These are phyloP conservation scores for Lasioglossum calceatum DNA, from an alignment of 2,888 invertebrate genomes.

Conservation along the genomic window DNA sequence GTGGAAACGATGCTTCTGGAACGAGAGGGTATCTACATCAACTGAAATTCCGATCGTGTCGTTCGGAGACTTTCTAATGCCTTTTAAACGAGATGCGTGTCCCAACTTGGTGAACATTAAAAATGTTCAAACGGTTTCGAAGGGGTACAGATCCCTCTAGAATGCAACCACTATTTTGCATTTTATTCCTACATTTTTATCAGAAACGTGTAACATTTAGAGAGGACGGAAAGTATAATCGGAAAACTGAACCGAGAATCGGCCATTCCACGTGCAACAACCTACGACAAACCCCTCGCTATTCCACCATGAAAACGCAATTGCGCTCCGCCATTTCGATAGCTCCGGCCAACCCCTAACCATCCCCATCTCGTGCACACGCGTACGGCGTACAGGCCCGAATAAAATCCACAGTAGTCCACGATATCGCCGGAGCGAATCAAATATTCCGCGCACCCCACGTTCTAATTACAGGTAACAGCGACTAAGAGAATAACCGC, in stretches of 20 bases:
- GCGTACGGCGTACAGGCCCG: neutral
- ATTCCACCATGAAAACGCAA: neutral
- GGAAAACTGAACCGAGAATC: neutral
- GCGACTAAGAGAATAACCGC: neutral
- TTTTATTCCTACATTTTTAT: no score
- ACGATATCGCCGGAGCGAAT: neutral
- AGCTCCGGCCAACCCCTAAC: neutral
- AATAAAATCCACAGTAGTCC: neutral
- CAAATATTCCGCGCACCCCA: neutral
- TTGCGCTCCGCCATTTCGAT: neutral
- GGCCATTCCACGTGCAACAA: neutral
- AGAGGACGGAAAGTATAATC: neutral
- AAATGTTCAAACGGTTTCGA: neutral
- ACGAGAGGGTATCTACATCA: neutral
- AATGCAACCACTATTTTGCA: no score
- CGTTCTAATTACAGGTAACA: neutral
- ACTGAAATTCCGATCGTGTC: neutral
- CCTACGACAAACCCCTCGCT: neutral
- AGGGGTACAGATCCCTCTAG: neutral
- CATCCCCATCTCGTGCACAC: neutral
- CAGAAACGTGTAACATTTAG: no score
- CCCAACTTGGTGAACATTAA: neutral
- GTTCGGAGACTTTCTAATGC: neutral
- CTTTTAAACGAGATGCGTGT: neutral
- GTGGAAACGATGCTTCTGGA: slow-evolving; percentile 13